A percentile compares a stretch with the other conserved stretches of the same genome.
Conservation (phyloP, 30 jellyfish, hydroid and myxozoan genomes). For the Hydractinia echinata region DNA sequence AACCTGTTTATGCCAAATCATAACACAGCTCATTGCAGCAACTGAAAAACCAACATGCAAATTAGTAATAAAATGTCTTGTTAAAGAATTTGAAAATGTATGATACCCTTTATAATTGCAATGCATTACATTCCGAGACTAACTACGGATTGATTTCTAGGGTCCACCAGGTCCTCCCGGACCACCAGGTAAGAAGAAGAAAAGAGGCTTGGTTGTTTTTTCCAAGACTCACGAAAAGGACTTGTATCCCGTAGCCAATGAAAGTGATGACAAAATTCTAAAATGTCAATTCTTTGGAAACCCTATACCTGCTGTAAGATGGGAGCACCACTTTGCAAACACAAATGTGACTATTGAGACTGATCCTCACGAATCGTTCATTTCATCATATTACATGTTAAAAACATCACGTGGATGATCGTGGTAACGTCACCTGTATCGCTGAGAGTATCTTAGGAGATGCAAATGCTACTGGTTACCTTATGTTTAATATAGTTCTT, state of each 20-base stretch:
- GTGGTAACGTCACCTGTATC: constrained; percentile 21
- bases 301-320: constrained; percentile 34
- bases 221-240: not conserved
- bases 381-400: not conserved
- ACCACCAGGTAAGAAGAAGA: constrained; percentile 33
- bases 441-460: constrained; percentile 24
- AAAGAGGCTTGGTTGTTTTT: constrained; percentile 4
- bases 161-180: constrained; percentile 28
- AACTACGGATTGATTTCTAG: no score
- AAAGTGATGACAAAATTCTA: not conserved
- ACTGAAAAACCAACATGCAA: no score
- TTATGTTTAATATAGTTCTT: not conserved
- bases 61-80: no score
- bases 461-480: not conserved
- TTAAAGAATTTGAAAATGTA: no score
- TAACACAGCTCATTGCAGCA: no score
- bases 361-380: not conserved
- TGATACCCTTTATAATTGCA: no score
- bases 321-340: not conserved
- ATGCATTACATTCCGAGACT: no score
- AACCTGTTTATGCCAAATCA: no score
- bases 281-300: constrained; percentile 33
- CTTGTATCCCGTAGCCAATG: not conserved
- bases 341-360: not conserved
- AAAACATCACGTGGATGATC: constrained; percentile 26